Percentiles rank a stretch among this genome's conserved stretches.
These are phyloP conservation scores for Champsocephalus esox DNA, from an alignment of 2,797 vertebrate species.

Conservation along the genomic window DNA sequence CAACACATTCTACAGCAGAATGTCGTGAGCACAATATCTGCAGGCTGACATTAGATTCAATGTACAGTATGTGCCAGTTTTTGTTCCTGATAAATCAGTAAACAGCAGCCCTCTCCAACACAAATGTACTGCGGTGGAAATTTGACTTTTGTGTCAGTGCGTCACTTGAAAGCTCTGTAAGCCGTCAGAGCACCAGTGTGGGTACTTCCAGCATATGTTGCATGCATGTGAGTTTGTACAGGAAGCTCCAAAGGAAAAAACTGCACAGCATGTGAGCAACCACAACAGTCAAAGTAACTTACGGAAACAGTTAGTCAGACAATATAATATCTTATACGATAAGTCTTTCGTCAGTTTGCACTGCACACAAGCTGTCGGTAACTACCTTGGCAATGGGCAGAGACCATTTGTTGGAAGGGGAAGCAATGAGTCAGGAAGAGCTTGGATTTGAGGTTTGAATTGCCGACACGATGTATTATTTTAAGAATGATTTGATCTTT, in stretches of 20 bases:
- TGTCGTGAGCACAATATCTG: conserved; percentile 18
- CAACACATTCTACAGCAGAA: conserved; percentile 4
- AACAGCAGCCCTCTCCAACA: conserved; percentile 14
- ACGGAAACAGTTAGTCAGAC: conserved; percentile 10
- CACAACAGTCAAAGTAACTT: conserved; percentile 17
- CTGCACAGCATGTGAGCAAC: conserved; percentile 17
- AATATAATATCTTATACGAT: conserved; percentile 9
- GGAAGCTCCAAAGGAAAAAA: conserved; percentile 1
- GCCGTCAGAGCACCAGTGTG: conserved; percentile 5
- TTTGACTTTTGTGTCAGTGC: conserved; percentile 23
- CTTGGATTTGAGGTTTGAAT: conserved; percentile 36
- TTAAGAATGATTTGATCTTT: conserved; percentile 5
- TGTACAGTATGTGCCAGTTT: conserved; percentile 10
- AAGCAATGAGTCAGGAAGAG: conserved; percentile 30
- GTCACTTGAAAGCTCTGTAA: background rate
- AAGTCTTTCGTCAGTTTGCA: conserved; percentile 27
- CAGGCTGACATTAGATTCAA: conserved; percentile 36
- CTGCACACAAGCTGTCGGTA: conserved; percentile 3
- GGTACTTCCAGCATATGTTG: conserved; percentile 8
- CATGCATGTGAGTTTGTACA: conserved; percentile 1
- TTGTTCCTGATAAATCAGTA: conserved; percentile 14
- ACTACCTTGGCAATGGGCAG: conserved; percentile 22
- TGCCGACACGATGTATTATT: conserved; percentile 12
- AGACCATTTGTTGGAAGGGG: conserved; percentile 8
- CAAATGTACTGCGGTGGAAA: conserved; percentile 14